phyloP scores from a whole-genome alignment of 2,113 vertebrate genomes.

The Tricholaema leucomelas region DNA sequence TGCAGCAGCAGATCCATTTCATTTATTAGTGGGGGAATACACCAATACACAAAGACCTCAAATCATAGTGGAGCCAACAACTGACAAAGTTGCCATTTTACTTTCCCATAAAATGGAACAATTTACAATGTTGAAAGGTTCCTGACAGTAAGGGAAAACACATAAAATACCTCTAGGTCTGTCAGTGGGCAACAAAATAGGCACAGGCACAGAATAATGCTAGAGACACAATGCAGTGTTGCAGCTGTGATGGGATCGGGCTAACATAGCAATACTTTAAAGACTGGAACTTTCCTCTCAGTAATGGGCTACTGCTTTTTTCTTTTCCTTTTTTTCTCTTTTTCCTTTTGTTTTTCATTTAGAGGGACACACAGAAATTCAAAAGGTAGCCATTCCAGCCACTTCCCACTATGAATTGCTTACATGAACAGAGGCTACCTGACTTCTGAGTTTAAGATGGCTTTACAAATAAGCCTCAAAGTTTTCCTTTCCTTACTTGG shows the following conservation, averaged over 20 bases:
- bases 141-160: not conserved
- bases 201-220: not conserved
- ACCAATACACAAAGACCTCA: not conserved
- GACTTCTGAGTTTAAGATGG: not conserved
- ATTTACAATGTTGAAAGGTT: not conserved
- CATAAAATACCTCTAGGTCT: not conserved
- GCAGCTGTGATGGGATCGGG: not conserved
- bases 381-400: not conserved
- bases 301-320: not conserved
- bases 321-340: not conserved
- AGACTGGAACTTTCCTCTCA: not conserved
- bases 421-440: not conserved
- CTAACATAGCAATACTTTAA: not conserved
- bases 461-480: not conserved
- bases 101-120: not conserved
- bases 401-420: not conserved
- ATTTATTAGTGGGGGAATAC: not conserved
- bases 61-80: not conserved
- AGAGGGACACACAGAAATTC: not conserved
- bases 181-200: not conserved
- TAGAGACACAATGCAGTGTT: not conserved
- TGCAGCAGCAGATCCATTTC: not conserved
- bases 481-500: not conserved
- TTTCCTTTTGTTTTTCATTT: not conserved
- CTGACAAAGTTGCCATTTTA: not conserved